A percentile compares a stretch with the other conserved stretches of the same genome.
These are phyloP conservation scores for Pterobdella sp. DNA, from an alignment of 2,888 invertebrate species.

Conservation along the genomic window DNA sequence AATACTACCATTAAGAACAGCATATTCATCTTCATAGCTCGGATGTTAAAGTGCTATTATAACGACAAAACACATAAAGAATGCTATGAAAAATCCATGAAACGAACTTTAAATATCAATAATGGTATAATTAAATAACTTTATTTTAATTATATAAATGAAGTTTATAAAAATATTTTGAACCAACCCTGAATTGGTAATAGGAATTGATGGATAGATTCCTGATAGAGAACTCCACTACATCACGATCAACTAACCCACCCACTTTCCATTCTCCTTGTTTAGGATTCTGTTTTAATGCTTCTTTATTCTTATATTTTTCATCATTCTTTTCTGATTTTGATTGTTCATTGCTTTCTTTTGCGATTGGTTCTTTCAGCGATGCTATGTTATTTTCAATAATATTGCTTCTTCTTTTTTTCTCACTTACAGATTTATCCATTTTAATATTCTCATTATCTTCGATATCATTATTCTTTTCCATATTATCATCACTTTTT, in stretches of 20 bases:
- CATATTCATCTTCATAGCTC: no score
- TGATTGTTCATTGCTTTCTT: no score
- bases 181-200: slow-evolving; percentile 33
- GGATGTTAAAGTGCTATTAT: no score
- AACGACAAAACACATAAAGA: slow-evolving; percentile 9
- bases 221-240: slow-evolving; percentile 14
- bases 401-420: not conserved
- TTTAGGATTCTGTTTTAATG: not conserved
- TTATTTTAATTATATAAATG: not conserved
- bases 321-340: slow-evolving; percentile 15
- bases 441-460: not conserved
- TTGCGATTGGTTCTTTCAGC: no score
- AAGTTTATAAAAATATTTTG: not conserved
- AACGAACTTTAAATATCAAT: not conserved
- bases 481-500: not conserved
- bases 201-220: slow-evolving; percentile 29
- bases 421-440: no score
- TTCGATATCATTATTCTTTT: not conserved
- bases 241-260: not conserved
- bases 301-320: not conserved
- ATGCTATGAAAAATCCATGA: not conserved
- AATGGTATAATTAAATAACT: not conserved
- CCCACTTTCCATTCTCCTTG: slow-evolving; percentile 15
- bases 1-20: no score
- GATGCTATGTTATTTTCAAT: no score